phyloP scores from a whole-genome alignment of 2,113 vertebrate species.

The Paradisaea rubra region DNA sequence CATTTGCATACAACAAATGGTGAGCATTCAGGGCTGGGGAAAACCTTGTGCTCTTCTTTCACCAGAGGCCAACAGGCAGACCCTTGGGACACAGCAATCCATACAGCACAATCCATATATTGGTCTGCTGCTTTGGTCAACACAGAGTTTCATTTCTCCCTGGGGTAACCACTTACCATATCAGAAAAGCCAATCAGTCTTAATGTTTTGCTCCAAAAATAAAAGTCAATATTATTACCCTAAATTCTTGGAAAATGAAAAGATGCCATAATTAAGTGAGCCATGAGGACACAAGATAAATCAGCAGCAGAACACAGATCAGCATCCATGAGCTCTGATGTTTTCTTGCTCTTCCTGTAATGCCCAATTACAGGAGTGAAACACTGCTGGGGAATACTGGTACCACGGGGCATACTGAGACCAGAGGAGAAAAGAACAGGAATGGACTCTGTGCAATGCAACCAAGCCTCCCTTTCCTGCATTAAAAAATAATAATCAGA shows the following conservation, averaged over 20 bases:
- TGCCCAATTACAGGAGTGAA: not conserved
- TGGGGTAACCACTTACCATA: not conserved
- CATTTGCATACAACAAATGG: not conserved
- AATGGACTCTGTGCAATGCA: not conserved
- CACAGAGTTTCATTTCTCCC: not conserved
- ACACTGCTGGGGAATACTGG: not conserved
- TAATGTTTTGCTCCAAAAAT: not conserved
- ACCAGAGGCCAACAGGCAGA: not conserved
- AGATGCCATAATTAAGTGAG: not conserved
- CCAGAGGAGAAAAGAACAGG: not conserved
- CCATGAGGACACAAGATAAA: not conserved
- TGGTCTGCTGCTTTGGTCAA: not conserved
- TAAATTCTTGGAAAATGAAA: not conserved
- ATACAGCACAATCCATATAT: not conserved
- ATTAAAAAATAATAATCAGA: not conserved
- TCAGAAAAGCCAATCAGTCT: not conserved
- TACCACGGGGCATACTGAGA: not conserved
- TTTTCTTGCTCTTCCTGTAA: not conserved
- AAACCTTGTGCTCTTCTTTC: not conserved
- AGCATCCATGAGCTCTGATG: not conserved
- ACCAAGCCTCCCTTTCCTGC: not conserved
- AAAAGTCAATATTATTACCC: not conserved
- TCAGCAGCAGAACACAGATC: not conserved
- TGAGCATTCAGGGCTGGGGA: not conserved
- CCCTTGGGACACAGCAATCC: not conserved